These are phyloP conservation scores for Drosophila parthenogenetica DNA, from an alignment of 2,888 invertebrate species.

Conservation along the genomic window DNA sequence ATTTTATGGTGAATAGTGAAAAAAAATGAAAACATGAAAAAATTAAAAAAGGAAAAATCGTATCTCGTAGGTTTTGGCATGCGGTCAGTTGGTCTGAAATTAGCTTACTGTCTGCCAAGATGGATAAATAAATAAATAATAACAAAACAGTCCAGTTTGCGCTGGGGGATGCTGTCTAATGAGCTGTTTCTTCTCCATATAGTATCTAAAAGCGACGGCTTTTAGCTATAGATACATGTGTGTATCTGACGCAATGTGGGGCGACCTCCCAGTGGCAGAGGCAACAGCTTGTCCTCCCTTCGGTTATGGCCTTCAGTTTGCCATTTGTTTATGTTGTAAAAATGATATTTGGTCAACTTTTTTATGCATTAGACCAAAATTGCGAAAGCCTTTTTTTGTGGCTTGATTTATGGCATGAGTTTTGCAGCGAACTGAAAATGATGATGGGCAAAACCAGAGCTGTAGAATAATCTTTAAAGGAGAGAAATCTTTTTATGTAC, in stretches of 20 bases:
- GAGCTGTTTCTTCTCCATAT: constrained; percentile 42
- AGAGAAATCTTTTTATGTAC: not conserved
- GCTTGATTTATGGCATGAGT: constrained; percentile 27
- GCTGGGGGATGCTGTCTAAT: constrained; percentile 40
- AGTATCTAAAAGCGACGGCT: constrained; percentile 14
- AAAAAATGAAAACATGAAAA: constrained; percentile 25
- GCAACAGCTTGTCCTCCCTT: constrained; percentile 39
- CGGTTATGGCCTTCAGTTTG: constrained; percentile 20
- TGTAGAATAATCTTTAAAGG: not conserved
- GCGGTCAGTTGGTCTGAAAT: constrained; percentile 47
- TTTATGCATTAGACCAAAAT: constrained; percentile 28
- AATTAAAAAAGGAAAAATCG: constrained; percentile 8
- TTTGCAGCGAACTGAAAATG: constrained; percentile 14
- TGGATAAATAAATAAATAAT: constrained; percentile 47
- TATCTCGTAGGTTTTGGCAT: constrained; percentile 36
- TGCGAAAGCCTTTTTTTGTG: constrained; percentile 20
- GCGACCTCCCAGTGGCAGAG: constrained; percentile 22
- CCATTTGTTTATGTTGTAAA: constrained; percentile 43
- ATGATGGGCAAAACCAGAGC: constrained; percentile 4
- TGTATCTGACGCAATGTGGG: constrained; percentile 32
- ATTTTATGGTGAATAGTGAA: constrained; percentile 24
- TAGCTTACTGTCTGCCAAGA: constrained; percentile 30
- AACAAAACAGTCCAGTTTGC: constrained; percentile 27
- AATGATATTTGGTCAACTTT: constrained; percentile 25
- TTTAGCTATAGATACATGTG: constrained; percentile 18